Evolutionary conservation across 64 coral and sea anemone genomes (phyloP), one percentile per base, ranked within the genome.

Genomic region (Anthopleura sola): DNA sequence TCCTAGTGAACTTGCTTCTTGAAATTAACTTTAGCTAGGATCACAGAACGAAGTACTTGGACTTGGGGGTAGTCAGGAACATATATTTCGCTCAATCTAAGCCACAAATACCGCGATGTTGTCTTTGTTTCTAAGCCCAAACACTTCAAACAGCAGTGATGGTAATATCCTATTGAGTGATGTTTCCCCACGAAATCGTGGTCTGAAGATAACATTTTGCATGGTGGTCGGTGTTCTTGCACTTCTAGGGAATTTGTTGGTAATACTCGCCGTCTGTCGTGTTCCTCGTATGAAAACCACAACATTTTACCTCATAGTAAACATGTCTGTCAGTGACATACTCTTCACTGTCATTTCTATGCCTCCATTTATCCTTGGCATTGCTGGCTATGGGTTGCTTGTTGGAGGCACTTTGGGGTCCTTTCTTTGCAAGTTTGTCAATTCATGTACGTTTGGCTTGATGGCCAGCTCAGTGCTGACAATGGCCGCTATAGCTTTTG

Each of bases 401-500:
- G 19, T 34, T 23, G 75, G 49, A 38, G 37, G 88, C 7, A 74
- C 66, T 14, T 55, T 75, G 8, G 88, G 82, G 1, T 78, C 83
- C 9, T 84, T 64, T 21, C 58, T 85, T 31, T 90, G 88, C 39
- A 68, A 90, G 34, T 75, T 90, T 40, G 88, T 90, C 3, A 90
- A 90, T 47, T 85, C 75, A 11, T 66, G 68, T 23, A 44, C 71
- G 16, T 90, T 77, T 37, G 39, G 69, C 19, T 55, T 90, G 24
- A 75, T 90, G n/a, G 81, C 88, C 20, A 83, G 82, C 34, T 85
- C 88, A 16, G 69, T 90, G 17, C 69, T 90, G 12, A 90, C 88
- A 32, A 33, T 90, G 64, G 54, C 88, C 20, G 88, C 88, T 23
- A 90, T 90, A 36, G 88, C 88, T 37, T 90, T 90, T 32, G 88